Conservation (phyloP, 2,888 invertebrate genomes). For the Lottia gigantea region DNA sequence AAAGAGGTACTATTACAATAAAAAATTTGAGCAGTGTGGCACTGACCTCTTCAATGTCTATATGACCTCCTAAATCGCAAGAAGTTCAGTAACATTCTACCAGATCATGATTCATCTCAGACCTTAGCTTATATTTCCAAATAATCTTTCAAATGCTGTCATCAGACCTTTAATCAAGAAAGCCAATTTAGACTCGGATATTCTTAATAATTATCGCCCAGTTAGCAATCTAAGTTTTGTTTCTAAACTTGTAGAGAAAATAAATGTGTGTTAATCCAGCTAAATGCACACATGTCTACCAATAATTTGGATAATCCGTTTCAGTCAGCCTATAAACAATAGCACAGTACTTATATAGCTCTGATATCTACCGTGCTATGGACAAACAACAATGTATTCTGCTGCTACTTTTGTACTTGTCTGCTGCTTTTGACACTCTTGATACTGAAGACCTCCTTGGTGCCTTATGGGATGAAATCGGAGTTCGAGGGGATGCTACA, state of each 20-base stretch:
- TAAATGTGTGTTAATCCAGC: conserved; percentile 6
- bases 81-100: background rate
- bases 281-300: background rate
- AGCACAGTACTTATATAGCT: too few species aligned
- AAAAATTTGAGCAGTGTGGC: background rate
- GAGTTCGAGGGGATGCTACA: too few species aligned
- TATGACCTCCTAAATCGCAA: background rate
- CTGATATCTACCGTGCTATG: too few species aligned
- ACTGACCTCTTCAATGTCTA: background rate
- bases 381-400: too few species aligned
- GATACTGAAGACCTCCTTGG: too few species aligned
- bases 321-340: too few species aligned
- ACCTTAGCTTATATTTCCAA: conserved; percentile 1
- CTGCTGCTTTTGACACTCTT: too few species aligned
- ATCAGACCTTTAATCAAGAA: background rate
- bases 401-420: too few species aligned
- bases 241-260: background rate
- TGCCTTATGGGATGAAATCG: too few species aligned
- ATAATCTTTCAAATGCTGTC: background rate
- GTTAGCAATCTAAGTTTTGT: background rate
- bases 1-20: background rate
- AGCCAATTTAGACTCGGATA: background rate
- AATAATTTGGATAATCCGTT: too few species aligned
- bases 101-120: background rate
- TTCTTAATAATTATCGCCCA: too few species aligned